phyloP scores from a whole-genome alignment of 2,888 invertebrate species.

The Tanytarsus gracilentus region DNA sequence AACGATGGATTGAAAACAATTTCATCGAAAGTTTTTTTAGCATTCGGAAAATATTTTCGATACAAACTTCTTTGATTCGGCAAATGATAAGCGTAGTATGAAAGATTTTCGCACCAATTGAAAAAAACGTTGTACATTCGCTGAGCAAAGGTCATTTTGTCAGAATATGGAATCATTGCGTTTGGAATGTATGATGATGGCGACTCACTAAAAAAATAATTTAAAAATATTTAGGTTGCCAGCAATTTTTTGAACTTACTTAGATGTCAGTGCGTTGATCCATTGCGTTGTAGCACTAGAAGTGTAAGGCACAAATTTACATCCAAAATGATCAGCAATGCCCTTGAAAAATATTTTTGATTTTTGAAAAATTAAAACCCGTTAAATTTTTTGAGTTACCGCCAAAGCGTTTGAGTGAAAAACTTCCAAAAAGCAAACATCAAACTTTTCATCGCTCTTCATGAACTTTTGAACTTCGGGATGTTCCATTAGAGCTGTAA shows the following conservation, averaged over 20 bases:
- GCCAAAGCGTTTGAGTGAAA: conserved; percentile 41
- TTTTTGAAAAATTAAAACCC: background rate
- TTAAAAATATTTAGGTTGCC: no score
- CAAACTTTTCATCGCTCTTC: conserved; percentile 39
- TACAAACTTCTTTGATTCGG: background rate
- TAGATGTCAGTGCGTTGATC: conserved; percentile 35
- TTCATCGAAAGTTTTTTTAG: background rate
- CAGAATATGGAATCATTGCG: background rate
- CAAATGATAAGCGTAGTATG: background rate
- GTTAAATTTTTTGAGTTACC: conserved; percentile 32
- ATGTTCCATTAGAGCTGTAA: conserved; percentile 34
- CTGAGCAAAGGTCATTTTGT: conserved; percentile 16
- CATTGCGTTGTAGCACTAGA: conserved; percentile 30
- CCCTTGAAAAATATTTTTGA: background rate
- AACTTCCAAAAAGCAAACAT: conserved; percentile 40
- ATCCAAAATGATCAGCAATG: background rate
- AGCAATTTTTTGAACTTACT: no score
- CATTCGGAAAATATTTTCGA: background rate
- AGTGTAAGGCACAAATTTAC: background rate
- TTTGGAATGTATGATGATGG: conserved; percentile 14
- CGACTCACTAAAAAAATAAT: background rate
- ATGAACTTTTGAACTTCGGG: conserved; percentile 33
- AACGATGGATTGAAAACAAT: background rate
- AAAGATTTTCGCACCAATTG: background rate
- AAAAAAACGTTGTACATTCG: conserved; percentile 13